Conservation (phyloP, 2,797 vertebrate species). For the Gorsachius magnificus region DNA sequence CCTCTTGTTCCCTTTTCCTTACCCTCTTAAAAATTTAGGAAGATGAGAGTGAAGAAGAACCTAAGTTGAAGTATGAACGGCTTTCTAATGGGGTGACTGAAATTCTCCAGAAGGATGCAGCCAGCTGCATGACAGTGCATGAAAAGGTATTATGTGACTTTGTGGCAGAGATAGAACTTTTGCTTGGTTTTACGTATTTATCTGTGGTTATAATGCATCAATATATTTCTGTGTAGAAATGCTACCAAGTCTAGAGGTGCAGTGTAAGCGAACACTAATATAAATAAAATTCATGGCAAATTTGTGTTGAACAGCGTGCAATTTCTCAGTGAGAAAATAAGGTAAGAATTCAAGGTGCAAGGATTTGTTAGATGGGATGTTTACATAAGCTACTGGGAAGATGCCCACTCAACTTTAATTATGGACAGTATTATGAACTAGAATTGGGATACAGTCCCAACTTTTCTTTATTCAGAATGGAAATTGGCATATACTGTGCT, state of each 20-base stretch:
- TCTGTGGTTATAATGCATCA: not conserved
- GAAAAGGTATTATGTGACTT: conserved; percentile 86
- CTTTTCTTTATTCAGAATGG: not conserved
- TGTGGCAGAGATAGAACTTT: not conserved
- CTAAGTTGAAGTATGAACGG: conserved; percentile 96
- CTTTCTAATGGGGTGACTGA: conserved; percentile 95
- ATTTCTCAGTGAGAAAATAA: not conserved
- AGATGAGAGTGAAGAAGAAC: conserved; percentile 97
- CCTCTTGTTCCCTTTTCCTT: not conserved
- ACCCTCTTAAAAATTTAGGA: conserved; percentile 78
- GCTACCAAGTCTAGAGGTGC: not conserved
- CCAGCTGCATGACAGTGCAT: conserved; percentile 97
- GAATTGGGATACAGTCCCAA: not conserved
- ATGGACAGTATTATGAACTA: not conserved
- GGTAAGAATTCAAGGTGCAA: not conserved
- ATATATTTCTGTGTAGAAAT: not conserved
- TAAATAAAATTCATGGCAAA: not conserved
- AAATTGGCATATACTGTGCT: not conserved
- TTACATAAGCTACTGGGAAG: not conserved
- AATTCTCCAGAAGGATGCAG: conserved; percentile 95
- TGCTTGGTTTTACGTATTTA: not conserved
- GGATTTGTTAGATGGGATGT: not conserved
- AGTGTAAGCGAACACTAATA: not conserved
- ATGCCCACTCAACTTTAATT: not conserved
- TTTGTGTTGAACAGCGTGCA: not conserved